phyloP scores from a whole-genome alignment of 2,113 vertebrate genomes.

The Pelecanus crispus region DNA sequence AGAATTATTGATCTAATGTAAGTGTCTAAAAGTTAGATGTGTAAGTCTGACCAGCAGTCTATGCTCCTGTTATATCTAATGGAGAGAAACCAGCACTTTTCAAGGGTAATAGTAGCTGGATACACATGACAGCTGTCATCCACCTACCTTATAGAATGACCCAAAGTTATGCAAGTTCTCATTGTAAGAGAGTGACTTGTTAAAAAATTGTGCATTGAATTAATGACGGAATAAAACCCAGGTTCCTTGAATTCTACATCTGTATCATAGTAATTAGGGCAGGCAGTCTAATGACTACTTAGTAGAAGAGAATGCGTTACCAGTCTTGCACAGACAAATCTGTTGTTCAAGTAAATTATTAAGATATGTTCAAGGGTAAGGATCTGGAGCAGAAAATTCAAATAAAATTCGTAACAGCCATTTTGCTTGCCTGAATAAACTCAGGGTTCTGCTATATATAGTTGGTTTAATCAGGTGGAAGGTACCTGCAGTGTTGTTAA shows the following conservation, averaged over 20 bases:
- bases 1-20: not conserved
- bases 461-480: not conserved
- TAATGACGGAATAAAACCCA: not conserved
- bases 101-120: not conserved
- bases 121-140: not conserved
- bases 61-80: not conserved
- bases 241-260: not conserved
- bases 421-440: not conserved
- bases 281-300: constrained; percentile 1
- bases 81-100: not conserved
- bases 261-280: not conserved
- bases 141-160: not conserved
- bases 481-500: not conserved
- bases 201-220: not conserved
- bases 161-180: constrained; percentile 2
- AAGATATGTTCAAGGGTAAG: not conserved
- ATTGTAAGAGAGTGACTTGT: not conserved
- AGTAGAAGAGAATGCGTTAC: not conserved
- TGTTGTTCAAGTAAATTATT: constrained; percentile 29
- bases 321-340: not conserved
- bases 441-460: not conserved
- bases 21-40: not conserved
- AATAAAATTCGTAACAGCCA: not conserved
- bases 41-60: not conserved
- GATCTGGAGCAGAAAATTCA: constrained; percentile 24